A percentile compares a stretch with the other conserved stretches of the same genome.
Evolutionary conservation across 2,797 vertebrate species (phyloP).

Genomic region (Mus minutoides): DNA sequence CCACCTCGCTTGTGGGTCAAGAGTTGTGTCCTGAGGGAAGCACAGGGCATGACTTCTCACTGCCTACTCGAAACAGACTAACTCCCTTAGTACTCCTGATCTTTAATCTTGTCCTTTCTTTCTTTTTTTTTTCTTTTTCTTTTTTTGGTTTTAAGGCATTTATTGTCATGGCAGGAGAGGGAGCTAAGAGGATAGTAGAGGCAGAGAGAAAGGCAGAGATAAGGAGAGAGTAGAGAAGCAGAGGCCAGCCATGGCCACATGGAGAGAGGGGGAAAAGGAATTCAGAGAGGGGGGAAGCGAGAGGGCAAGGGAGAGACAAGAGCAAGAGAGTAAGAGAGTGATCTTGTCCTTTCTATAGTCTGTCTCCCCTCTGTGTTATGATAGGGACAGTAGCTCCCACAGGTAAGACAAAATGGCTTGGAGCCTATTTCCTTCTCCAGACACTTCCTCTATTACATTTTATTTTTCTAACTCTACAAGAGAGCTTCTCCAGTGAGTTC

Average conservation of each 20-base stretch:
- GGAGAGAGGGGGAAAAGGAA: no score
- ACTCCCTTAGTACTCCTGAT: background rate
- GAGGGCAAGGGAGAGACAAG: no score
- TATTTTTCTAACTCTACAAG: background rate
- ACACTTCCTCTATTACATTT: background rate
- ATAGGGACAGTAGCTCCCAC: background rate
- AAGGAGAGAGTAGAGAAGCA: no score
- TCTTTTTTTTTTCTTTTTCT: no score
- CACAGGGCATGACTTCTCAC: background rate
- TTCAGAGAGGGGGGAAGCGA: no score
- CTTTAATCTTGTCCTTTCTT: background rate
- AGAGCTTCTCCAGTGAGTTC: constrained; percentile 18
- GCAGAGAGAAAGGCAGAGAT: no score
- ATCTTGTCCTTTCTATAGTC: constrained; percentile 35
- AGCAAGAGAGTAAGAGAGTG: no score
- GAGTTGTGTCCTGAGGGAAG: background rate
- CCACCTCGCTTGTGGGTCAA: background rate
- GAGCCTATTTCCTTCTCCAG: constrained; percentile 3
- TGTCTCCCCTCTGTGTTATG: background rate
- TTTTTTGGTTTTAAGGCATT: no score
- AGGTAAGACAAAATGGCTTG: constrained; percentile 42
- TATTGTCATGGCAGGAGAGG: no score
- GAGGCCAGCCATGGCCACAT: no score
- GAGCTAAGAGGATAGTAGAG: no score
- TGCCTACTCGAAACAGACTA: background rate